Evolutionary conservation across 2,888 invertebrate genomes (phyloP).

Genomic region (Nomada goodeniana): DNA sequence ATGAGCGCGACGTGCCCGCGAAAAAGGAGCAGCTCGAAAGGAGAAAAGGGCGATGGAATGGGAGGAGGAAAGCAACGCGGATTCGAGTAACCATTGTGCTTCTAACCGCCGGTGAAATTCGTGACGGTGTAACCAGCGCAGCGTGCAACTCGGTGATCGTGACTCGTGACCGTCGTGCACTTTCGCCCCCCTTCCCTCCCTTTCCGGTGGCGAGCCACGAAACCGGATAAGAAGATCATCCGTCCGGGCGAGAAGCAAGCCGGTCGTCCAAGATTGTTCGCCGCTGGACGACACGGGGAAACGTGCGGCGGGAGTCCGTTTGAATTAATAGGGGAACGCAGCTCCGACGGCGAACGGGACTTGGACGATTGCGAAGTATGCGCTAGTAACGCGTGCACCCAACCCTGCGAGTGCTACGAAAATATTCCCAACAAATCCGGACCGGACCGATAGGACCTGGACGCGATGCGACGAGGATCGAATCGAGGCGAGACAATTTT

Average conservation of each 20-base stretch:
- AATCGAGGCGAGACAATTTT: too few species aligned
- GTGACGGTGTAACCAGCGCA: conserved; percentile 66
- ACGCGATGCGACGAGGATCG: too few species aligned
- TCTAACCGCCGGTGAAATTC: conserved; percentile 69
- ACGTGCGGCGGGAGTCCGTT: conserved; percentile 33
- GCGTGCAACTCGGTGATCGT: conserved; percentile 71
- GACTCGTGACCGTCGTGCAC: conserved; percentile 72
- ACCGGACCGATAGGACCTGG: too few species aligned
- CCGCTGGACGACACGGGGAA: conserved; percentile 56
- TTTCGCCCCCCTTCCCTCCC: conserved; percentile 54
- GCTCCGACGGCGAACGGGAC: too few species aligned
- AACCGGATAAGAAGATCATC: conserved; percentile 60
- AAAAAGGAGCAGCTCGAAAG: neutral
- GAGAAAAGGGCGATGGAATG: neutral
- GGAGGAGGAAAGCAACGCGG: neutral
- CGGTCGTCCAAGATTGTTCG: conserved; percentile 26
- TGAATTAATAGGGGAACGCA: too few species aligned
- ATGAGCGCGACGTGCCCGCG: neutral
- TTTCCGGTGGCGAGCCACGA: conserved; percentile 55
- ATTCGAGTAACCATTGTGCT: conserved; percentile 56
- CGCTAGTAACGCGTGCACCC: too few species aligned
- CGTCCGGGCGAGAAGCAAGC: conserved; percentile 49
- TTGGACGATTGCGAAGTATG: too few species aligned
- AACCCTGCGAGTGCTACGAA: too few species aligned
- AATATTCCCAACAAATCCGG: too few species aligned